Evolutionary conservation across 2,113 vertebrate species (phyloP).

Genomic region (Natator depressus): DNA sequence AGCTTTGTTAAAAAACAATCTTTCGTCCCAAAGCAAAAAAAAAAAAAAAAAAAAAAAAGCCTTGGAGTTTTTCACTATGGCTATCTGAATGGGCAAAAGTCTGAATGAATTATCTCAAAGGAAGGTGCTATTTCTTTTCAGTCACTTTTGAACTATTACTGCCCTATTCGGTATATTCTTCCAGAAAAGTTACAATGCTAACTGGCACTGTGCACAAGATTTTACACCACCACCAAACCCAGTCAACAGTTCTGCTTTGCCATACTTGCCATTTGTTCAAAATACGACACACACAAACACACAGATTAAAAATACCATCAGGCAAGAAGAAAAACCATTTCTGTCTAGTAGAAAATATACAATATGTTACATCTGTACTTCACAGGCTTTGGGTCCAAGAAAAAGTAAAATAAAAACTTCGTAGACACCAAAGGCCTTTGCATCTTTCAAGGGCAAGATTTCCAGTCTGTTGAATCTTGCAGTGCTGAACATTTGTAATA

Average conservation of each 20-base stretch:
- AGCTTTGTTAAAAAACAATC: not conserved
- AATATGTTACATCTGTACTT: not conserved
- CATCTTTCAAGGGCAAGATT: not conserved
- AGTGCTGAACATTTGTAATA: not conserved
- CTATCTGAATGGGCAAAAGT: not conserved
- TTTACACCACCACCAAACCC: not conserved
- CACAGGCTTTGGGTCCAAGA: not conserved
- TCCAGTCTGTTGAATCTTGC: not conserved
- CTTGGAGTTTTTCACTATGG: not conserved
- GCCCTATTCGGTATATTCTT: not conserved
- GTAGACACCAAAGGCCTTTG: not conserved
- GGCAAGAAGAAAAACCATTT: not conserved
- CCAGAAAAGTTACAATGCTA: not conserved
- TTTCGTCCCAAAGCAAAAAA: not conserved
- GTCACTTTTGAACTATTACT: not conserved
- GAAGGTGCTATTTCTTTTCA: not conserved
- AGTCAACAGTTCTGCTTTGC: not conserved
- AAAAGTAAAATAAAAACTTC: not conserved
- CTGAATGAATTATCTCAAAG: not conserved
- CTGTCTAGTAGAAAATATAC: not conserved
- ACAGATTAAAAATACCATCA: not conserved
- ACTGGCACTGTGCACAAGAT: not conserved
- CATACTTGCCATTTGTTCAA: not conserved
- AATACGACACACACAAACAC: too few species aligned
- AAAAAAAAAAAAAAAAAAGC: not conserved